Base-by-base conservation (phyloP, 2,113 vertebrate genomes). In the Mustelus asterias region DNA sequence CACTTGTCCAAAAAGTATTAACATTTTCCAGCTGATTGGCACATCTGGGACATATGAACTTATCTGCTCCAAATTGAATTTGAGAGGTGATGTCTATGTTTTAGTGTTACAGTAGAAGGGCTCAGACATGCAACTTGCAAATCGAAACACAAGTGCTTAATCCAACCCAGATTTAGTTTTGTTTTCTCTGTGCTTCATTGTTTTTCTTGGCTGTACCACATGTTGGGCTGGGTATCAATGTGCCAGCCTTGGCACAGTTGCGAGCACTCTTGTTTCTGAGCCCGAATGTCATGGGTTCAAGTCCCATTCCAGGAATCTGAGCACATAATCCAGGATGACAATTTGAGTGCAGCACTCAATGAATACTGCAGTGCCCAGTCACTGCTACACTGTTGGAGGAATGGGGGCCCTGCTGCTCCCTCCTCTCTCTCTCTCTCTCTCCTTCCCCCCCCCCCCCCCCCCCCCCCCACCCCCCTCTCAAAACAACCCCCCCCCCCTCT, bases 401-500 rank as follows among this genome's bases (percentile, higher is more conserved):
- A 70, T 14, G 18, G 67, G 14, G 63, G 63, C 63, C 63, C 14
- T 65, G 63, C 13, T 48, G 44, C 44, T 48, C 44, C 2, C 2
- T 48, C 2, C 44, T 48, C 44, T 48, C 44, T 48, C 44, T 48
- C 44, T 63, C 60, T 63, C 60, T 63, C 13, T 63, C 8, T 63
- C 8, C 7, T 3, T 11, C 60, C 7, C 60, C 7, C 63, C 0
- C 10, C 13, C 14, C 14, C 63, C 0, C 63, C 14, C 11, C 11
- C 11, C 63, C n/a, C n/a, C n/a, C n/a, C n/a, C n/a, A n/a, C n/a
- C n/a, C n/a, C n/a, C n/a, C n/a, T n/a, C n/a, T n/a, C n/a, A n/a
- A n/a, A n/a, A n/a, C n/a, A n/a, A n/a, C 7, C 63, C 0, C 10
- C 13, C 14, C 14, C 63, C 0, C 63, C 14, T 0, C 11, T 0